A percentile compares a stretch with the other conserved stretches of the same genome.
phyloP scores from a whole-genome alignment of 2,888 invertebrate genomes.

The Anaspis maculata region DNA sequence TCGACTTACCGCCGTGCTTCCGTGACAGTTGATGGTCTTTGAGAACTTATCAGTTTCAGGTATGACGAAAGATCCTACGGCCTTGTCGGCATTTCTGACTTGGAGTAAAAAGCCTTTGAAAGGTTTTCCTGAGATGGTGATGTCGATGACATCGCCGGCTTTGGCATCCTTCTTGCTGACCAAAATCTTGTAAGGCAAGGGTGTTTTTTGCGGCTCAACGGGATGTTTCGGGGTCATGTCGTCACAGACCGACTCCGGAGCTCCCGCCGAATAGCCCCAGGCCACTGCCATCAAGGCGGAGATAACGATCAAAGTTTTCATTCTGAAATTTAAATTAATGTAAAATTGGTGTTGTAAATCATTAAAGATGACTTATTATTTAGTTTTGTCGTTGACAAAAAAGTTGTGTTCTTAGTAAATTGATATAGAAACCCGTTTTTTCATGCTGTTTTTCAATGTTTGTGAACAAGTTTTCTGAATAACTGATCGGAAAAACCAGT shows the following conservation, averaged over 20 bases:
- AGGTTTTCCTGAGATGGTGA: conserved; percentile 45
- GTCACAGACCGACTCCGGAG: conserved; percentile 54
- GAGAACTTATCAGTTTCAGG: conserved; percentile 45
- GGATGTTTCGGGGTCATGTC: conserved; percentile 63
- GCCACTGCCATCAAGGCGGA: conserved; percentile 19
- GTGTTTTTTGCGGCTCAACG: conserved; percentile 46
- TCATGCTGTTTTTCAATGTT: no score
- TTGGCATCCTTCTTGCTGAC: conserved; percentile 32
- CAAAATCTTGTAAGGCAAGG: conserved; percentile 49
- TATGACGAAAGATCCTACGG: conserved; percentile 56
- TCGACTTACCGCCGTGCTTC: conserved; percentile 46
- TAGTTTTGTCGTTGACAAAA: no score
- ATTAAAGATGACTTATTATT: no score
- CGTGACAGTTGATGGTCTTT: conserved; percentile 48
- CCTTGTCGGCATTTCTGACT: conserved; percentile 51
- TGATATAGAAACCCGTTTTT: no score
- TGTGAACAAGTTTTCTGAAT: no score
- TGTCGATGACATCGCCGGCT: conserved; percentile 45
- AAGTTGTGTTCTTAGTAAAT: no score
- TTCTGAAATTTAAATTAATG: conserved; percentile 1
- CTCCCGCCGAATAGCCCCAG: conserved; percentile 53
- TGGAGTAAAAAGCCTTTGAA: conserved; percentile 61
- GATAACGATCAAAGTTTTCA: conserved; percentile 10
- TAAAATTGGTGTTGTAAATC: no score
- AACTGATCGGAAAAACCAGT: no score